These are phyloP conservation scores for Gracilinanus agilis DNA, from an alignment of 2,113 vertebrate genomes.

Conservation along the genomic window DNA sequence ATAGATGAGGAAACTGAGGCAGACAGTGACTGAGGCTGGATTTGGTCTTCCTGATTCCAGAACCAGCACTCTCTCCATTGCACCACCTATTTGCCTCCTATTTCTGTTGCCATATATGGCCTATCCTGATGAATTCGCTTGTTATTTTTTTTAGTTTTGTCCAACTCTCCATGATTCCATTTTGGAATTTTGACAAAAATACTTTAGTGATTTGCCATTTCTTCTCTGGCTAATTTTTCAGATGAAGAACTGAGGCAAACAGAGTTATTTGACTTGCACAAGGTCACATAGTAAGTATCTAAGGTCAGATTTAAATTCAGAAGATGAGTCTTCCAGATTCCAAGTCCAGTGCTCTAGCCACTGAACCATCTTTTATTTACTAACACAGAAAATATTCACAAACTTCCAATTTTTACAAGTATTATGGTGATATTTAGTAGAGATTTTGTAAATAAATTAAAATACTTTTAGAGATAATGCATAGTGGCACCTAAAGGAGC, in stretches of 20 bases:
- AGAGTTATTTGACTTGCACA: background rate
- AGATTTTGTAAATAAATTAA: background rate
- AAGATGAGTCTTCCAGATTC: too few species aligned
- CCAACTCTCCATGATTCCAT: too few species aligned
- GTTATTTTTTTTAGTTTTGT: background rate
- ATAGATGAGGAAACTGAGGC: constrained; percentile 1
- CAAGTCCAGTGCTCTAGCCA: background rate
- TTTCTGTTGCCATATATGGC: background rate
- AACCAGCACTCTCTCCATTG: background rate
- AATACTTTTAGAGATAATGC: background rate
- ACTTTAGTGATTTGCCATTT: background rate
- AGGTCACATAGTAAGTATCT: background rate
- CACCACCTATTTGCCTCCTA: background rate
- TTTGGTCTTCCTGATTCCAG: background rate
- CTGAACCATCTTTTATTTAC: background rate
- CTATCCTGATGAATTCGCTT: background rate
- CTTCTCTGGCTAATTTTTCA: background rate
- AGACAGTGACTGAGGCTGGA: background rate
- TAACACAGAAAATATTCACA: background rate
- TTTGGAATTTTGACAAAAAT: too few species aligned
- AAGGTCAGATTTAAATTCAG: background rate
- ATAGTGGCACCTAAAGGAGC: background rate
- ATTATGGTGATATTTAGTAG: background rate
- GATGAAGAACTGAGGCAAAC: background rate
- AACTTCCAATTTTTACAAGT: background rate